phyloP scores from a whole-genome alignment of 2,888 invertebrate species.

The Caenorhabditis parvicauda region DNA sequence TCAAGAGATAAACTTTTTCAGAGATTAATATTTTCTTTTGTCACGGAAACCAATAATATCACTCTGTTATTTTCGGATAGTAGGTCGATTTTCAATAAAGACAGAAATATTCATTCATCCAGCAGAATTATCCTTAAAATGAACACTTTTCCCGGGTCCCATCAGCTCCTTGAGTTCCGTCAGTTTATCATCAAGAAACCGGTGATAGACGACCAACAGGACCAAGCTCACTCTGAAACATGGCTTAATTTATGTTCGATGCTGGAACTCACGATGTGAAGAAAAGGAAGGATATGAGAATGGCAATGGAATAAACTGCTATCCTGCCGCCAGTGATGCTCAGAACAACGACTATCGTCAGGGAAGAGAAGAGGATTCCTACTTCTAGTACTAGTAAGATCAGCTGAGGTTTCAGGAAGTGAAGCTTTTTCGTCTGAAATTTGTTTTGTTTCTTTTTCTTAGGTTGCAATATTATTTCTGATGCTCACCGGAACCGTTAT shows the following conservation, averaged over 20 bases:
- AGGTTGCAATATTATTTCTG: background rate
- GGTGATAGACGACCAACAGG: slow-evolving; percentile 24
- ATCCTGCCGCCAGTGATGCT: slow-evolving; percentile 26
- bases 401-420: slow-evolving; percentile 37
- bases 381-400: slow-evolving; percentile 22
- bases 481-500: background rate
- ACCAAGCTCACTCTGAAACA: slow-evolving; percentile 31
- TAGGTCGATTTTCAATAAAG: background rate
- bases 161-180: slow-evolving; percentile 23
- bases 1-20: too few relatives aligned
- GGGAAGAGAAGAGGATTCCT: slow-evolving; percentile 24
- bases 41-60: too few relatives aligned
- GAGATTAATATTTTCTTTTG: too few relatives aligned
- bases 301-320: slow-evolving; percentile 14
- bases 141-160: slow-evolving; percentile 38
- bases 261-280: background rate
- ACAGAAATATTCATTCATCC: background rate
- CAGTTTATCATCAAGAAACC: slow-evolving; percentile 37
- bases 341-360: slow-evolving; percentile 18
- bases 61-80: background rate
- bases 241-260: background rate
- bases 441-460: too few relatives aligned
- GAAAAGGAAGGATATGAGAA: slow-evolving; percentile 18
- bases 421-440: background rate
- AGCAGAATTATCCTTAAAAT: slow-evolving; percentile 34